These are phyloP conservation scores for Aspiorhynchus laticeps DNA, from an alignment of 2,113 vertebrate species.

Conservation along the genomic window DNA sequence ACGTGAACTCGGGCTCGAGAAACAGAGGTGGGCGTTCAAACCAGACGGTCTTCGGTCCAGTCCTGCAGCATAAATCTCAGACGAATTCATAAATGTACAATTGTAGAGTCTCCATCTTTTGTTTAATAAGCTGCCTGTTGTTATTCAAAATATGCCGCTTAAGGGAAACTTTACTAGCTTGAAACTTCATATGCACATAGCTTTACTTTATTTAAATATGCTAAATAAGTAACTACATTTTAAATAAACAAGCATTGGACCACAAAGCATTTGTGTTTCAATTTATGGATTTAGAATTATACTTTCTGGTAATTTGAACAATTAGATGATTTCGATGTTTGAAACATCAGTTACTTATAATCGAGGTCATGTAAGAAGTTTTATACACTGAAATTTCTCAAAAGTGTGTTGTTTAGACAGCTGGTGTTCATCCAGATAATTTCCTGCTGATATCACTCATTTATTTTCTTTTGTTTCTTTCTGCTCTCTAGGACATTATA, in stretches of 20 bases:
- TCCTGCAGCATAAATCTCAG: not conserved
- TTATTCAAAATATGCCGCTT: not conserved
- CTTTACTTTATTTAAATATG: not conserved
- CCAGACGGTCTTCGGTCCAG: not conserved
- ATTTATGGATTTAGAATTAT: not conserved
- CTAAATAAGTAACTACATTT: not conserved
- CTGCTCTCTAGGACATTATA: not conserved
- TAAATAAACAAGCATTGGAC: not conserved
- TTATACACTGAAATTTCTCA: not conserved
- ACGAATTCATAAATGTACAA: constrained; percentile 4
- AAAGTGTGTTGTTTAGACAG: not conserved
- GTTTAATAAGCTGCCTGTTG: not conserved
- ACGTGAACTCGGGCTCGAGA: not conserved
- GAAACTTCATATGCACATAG: not conserved
- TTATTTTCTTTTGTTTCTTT: not conserved
- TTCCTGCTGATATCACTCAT: not conserved
- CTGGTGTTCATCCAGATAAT: not conserved
- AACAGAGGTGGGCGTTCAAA: not conserved
- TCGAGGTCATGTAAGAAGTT: too few relatives aligned
- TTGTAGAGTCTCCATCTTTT: not conserved
- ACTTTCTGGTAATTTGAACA: not conserved
- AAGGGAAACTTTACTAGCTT: not conserved
- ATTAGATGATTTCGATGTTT: not conserved
- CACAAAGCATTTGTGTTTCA: not conserved
- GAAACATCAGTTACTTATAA: not conserved